Conservation (phyloP, 2,113 vertebrate genomes). For the Lophotis ruficrista region DNA sequence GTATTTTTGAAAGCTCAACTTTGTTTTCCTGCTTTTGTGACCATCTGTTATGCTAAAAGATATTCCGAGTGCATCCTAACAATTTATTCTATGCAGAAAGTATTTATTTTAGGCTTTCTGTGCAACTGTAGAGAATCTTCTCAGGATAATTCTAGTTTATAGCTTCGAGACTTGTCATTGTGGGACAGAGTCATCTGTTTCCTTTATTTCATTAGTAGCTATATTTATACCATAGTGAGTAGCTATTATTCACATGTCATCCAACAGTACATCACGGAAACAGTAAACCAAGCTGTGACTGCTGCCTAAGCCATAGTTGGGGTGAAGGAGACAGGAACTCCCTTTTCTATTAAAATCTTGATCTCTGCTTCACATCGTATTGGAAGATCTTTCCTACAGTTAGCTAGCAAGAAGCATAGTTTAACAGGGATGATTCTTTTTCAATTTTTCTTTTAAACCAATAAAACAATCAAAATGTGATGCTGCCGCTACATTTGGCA, state of each 20-base stretch:
- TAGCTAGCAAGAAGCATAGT: background rate
- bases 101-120: background rate
- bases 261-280: background rate
- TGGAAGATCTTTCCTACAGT: background rate
- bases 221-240: background rate
- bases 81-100: background rate
- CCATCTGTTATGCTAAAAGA: background rate
- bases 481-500: background rate
- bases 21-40: background rate
- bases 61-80: background rate
- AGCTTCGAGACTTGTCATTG: background rate
- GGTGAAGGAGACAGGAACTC: background rate
- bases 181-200: constrained; percentile 3
- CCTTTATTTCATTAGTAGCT: constrained; percentile 15
- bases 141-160: background rate
- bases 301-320: background rate
- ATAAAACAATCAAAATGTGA: background rate
- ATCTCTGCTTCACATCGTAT: background rate
- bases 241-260: background rate
- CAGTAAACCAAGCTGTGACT: background rate
- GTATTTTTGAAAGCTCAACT: background rate
- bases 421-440: background rate
- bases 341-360: background rate
- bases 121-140: background rate
- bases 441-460: background rate